Percentiles rank a stretch among this genome's conserved stretches.
Conservation (phyloP, 2,113 vertebrate genomes). For the Quiscalus mexicanus region DNA sequence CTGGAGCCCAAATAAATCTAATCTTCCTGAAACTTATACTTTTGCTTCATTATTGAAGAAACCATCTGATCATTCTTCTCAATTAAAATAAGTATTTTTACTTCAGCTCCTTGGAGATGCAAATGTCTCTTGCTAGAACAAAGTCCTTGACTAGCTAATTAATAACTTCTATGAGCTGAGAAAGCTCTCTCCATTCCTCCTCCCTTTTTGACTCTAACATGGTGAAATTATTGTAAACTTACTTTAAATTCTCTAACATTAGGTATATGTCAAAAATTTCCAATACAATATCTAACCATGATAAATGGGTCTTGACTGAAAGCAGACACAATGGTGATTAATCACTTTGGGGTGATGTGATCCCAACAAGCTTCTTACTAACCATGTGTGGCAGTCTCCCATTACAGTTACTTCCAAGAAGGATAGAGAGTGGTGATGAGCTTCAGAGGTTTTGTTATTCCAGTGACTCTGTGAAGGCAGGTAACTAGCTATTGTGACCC, state of each 20-base stretch:
- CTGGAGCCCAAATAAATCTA: background rate
- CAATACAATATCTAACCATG: background rate
- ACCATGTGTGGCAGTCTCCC: background rate
- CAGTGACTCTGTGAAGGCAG: background rate
- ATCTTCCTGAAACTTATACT: background rate
- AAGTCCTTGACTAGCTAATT: constrained; percentile 38
- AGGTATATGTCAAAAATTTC: background rate
- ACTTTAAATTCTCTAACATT: background rate
- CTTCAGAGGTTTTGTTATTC: background rate
- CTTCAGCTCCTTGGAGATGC: constrained; percentile 25
- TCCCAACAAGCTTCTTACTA: background rate
- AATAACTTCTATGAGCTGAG: background rate
- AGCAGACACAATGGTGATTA: background rate
- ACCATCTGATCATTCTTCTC: constrained; percentile 28
- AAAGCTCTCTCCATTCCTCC: background rate
- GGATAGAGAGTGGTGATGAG: background rate
- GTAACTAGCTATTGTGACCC: background rate
- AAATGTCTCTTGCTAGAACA: constrained; percentile 7
- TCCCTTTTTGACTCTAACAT: background rate
- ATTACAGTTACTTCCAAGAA: background rate
- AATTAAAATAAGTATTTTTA: constrained; percentile 47
- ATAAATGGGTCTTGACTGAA: background rate
- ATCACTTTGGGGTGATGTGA: background rate
- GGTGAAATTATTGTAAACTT: background rate
- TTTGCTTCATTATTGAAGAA: constrained; percentile 23